These are phyloP conservation scores for Ovis canadensis DNA, from an alignment of 2,113 vertebrate genomes.

Conservation along the genomic window DNA sequence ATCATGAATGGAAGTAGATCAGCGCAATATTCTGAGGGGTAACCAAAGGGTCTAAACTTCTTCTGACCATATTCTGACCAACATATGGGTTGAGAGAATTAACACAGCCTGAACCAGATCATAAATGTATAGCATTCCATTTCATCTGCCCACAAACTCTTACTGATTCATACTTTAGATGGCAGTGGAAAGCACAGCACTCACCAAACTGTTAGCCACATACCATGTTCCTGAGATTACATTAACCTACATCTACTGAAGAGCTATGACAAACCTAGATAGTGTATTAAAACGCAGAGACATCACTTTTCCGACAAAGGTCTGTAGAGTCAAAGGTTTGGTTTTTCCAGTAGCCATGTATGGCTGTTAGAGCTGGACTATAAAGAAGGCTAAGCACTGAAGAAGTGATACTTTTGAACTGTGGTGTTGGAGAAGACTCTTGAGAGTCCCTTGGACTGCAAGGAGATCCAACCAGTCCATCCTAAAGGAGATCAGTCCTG, in stretches of 20 bases:
- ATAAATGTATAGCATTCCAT: not conserved
- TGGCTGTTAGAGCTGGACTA: not conserved
- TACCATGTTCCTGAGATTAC: not conserved
- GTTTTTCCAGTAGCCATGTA: not conserved
- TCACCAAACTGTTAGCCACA: not conserved
- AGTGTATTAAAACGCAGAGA: not conserved
- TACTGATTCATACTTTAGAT: not conserved
- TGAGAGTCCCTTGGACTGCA: not conserved
- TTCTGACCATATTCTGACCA: not conserved
- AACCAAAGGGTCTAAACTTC: not conserved
- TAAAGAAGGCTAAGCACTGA: not conserved
- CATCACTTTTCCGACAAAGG: not conserved
- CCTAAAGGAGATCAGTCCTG: not conserved
- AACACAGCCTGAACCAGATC: not conserved
- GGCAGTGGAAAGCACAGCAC: not conserved
- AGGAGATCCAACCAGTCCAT: not conserved
- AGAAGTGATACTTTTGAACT: not conserved
- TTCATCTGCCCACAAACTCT: not conserved
- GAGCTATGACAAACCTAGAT: not conserved
- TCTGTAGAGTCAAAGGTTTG: not conserved
- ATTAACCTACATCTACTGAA: not conserved
- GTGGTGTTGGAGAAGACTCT: not conserved
- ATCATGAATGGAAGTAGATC: not conserved
- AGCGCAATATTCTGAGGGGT: not conserved
- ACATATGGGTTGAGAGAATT: not conserved